Evolutionary conservation across 2,113 vertebrate species (phyloP), one percentile per base, ranked within the genome.

Genomic region (Leuciscus idus): DNA sequence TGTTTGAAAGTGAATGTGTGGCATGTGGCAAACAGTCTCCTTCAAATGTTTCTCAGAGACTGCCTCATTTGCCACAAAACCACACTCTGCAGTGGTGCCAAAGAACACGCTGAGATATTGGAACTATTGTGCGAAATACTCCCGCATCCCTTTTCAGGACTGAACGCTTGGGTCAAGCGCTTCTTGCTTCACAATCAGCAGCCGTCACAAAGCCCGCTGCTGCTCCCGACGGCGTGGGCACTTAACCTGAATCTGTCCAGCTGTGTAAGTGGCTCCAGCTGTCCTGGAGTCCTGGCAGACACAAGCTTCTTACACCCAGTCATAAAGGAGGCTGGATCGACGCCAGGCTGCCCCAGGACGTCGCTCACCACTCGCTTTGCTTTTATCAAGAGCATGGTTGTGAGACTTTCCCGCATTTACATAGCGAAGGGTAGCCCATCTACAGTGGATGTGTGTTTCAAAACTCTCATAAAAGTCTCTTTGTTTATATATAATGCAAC

Each of bases 191-290:
- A 52, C 26, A 59, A 73, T 80, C 64, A 46, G 77, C 52, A 72
- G 72, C 76, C 70, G 46, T 74, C 52, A 48, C 72, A 87, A 79
- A 73, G 33, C 66, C 83, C 36, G 23, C 72, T 87, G 62, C 70
- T 66, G 85, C 84, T 84, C 88, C 85, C 89, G 86, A 48, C 81
- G 86, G 88, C 85, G 90, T 89, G 88, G 84, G 87, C 89, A 91
- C 90, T 93, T 92, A 92, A 93, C 92, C 91, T 81, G 89, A 85
- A 91, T 89, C 87, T 86, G 89, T 87, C 90, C 86, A 89, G 86
- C 81, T 87, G 88, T 83, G 79, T 75, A 90, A 82, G 30, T 79
- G 80, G 66, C 85, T 89, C 79, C 55, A 88, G 88, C 85, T 86
- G 36, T 85, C 70, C 82, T 68, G 81, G 79, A 91, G 81, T 90